phyloP scores from a whole-genome alignment of 2,113 vertebrate species.

The Nothobranchius kuhntae region DNA sequence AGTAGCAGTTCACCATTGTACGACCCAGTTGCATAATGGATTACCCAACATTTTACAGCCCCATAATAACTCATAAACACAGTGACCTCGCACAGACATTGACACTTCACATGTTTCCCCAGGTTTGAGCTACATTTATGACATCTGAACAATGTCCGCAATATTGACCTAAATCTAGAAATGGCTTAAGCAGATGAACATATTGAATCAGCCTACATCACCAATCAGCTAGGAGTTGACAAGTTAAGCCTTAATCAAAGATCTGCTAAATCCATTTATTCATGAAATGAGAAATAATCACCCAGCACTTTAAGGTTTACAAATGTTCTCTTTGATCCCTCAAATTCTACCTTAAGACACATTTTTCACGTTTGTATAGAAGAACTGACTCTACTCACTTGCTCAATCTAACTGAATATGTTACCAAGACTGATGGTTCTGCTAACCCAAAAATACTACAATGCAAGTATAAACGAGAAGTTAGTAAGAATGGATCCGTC shows the following conservation, averaged over 20 bases:
- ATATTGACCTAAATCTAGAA: not conserved
- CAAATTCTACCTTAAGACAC: not conserved
- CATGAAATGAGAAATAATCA: no score
- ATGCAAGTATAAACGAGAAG: not conserved
- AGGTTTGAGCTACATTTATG: not conserved
- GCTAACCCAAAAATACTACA: not conserved
- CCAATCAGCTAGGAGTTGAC: not conserved
- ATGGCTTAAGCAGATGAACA: not conserved
- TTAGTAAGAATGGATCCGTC: not conserved
- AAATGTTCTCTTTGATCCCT: not conserved
- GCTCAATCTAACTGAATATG: not conserved
- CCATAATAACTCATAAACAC: not conserved
- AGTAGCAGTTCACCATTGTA: not conserved
- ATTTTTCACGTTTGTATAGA: no score
- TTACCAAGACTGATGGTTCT: not conserved
- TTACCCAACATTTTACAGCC: slow-evolving; percentile 17
- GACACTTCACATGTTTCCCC: not conserved
- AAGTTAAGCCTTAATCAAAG: not conserved
- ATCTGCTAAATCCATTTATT: not conserved
- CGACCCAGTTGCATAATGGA: slow-evolving; percentile 14
- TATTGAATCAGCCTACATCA: not conserved
- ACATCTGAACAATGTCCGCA: not conserved
- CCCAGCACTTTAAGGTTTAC: not conserved
- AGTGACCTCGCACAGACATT: not conserved
- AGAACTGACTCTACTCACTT: not conserved